Base-by-base conservation (phyloP, 2,888 invertebrate species). In the Phengaris arion region DNA sequence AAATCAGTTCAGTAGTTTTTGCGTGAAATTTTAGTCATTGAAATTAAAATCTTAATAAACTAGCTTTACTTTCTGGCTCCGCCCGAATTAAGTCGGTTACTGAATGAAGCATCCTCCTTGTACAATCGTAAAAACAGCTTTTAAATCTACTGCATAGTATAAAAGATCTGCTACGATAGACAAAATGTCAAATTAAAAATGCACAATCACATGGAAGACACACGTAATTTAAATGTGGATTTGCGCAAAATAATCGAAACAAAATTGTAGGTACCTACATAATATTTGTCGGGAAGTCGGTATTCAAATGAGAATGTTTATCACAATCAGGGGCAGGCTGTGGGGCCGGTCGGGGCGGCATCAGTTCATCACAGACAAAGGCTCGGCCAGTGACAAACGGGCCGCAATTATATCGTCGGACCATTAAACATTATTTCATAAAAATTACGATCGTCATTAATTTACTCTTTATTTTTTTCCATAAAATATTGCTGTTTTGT, bases 381-480 rank as follows among this genome's bases (percentile, higher is more conserved):
- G 52, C 22, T 12, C 70, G 70, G 48, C 59, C 10, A 22, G 59
- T 82, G 82, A 84, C 80, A 83, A 84, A 83, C 81, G 82, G 79
- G 80, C 80, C 76, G 76, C 75, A 51, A 77, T 77, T 74, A 77
- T 77, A 79, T 79, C 75, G 77, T 78, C 72, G 54, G 74, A 15
- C 55, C 15, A 55, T 74, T 74, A 74, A 54, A 74, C 35, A 54
- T 22, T 48, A 54, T 72, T 64, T 64, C 64, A 64, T 64, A 35
- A 64, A 59, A 64, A 64, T 35, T 64, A 35, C 35, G 64, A 35
- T 64, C 22, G 12, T 7, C 54, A 81, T 81, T 81, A 82, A 81
- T 64, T 64, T 35, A 35, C 35, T 64, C 80, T 80, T 79, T 79
- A 81, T 85, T 85, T 85, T 85, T 85, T 85, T 83, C 83, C 83